Evolutionary conservation across 2,888 invertebrate species (phyloP), one percentile per base, ranked within the genome.

Genomic region (Seira ritae): DNA sequence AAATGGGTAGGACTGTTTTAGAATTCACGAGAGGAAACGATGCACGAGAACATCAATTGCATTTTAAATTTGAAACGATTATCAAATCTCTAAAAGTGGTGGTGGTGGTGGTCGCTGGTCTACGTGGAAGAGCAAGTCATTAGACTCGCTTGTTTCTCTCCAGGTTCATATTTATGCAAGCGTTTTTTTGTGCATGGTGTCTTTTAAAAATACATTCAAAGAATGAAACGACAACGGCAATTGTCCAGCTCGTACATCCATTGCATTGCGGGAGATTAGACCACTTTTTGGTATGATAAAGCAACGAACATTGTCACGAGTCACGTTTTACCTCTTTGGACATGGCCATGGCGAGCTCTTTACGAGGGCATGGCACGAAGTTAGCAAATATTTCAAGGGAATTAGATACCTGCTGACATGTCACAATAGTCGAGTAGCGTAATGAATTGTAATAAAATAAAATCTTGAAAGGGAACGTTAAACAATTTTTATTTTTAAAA

Each of bases 321-420:
- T 55, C 55, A 55, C 55, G 55, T 17, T 55, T 55, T 15, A 31
- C 8, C 2, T 31, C 31, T 55, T 12, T 55, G 55, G 55, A 17
- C 55, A 55, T 55, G 55, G 55, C 55, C 17, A 8, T 42, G 12
- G 42, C 42, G 42, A 12, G 12, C 42, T 42, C 6, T 42, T 6
- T 42, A 42, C 12, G 42, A 42, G 42, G 6, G 15, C 15, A 17
- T n/a, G 55, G 55, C n/a, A 55, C 15, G 12, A 55, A 17, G 1
- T 17, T 8, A 17, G 15, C 1, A 55, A 55, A 55, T 55, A 55
- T 55, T 55, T 55, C 17, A 3, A 8, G 55, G 55, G 12, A 55
- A 55, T 55, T 55, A 55, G 31, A 67, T 67, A 67, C 67, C 67
- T 67, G 67, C 67, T 67, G 31, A 67, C 24, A 24, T 31, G 67